phyloP scores from a whole-genome alignment of 2,113 vertebrate genomes.

The Hypanus sabinus region DNA sequence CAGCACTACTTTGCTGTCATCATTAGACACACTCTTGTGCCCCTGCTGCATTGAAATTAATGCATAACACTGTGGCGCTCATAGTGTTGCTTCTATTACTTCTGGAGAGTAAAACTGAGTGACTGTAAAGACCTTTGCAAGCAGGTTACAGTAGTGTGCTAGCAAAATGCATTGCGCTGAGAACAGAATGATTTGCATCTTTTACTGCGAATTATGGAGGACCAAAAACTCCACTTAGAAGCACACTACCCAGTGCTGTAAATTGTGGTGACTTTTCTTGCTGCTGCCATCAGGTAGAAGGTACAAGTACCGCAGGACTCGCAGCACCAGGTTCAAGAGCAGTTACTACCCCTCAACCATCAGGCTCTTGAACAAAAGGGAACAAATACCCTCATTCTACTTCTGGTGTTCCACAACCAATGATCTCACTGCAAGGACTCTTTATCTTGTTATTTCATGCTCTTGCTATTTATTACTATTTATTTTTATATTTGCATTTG shows the following conservation, averaged over 20 bases:
- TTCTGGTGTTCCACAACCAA: no score
- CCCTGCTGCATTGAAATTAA: background rate
- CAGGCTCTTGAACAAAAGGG: no score
- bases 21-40: background rate
- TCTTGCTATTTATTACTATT: no score
- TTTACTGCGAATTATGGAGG: background rate
- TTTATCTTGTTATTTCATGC: no score
- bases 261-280: background rate
- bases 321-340: no score
- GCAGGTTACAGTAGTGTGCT: background rate
- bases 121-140: background rate
- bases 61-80: background rate
- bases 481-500: no score
- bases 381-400: no score
- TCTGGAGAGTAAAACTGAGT: background rate
- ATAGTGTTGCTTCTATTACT: background rate
- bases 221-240: background rate
- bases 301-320: no score
- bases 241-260: background rate
- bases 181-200: background rate
- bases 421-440: no score
- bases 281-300: no score
- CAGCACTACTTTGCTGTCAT: background rate
- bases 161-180: background rate
- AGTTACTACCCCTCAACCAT: no score